A percentile compares a stretch with the other conserved stretches of the same genome.
phyloP scores from a whole-genome alignment of 1,140 invertebrate species.

The Leptopilina clavipes region DNA sequence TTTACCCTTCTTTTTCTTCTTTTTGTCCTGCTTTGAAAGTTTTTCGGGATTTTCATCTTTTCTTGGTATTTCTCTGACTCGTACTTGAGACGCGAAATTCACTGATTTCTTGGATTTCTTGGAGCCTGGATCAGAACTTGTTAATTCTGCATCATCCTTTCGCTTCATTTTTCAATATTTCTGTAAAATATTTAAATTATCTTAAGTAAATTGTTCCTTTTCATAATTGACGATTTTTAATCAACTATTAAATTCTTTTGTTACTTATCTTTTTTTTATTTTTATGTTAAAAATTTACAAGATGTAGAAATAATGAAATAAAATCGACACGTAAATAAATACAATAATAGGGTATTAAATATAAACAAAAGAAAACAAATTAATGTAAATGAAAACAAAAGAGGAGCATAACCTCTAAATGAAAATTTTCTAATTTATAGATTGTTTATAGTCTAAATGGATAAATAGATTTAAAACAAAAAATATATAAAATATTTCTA shows the following conservation, averaged over 20 bases:
- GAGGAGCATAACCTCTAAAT: neutral
- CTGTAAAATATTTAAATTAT: neutral
- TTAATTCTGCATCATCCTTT: conserved; percentile 8
- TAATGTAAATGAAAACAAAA: neutral
- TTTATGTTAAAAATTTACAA: too few species aligned
- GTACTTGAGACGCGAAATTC: conserved; percentile 34
- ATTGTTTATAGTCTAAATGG: neutral
- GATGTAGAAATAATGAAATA: too few species aligned
- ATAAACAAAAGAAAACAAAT: neutral
- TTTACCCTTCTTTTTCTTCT: conserved; percentile 34
- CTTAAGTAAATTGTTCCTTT: neutral
- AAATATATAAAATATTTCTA: neutral
- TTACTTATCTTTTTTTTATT: too few species aligned
- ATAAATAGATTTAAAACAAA: neutral
- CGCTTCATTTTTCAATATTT: neutral
- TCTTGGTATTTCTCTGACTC: conserved; percentile 35
- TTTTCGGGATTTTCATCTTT: conserved; percentile 28
- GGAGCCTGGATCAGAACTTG: neutral
- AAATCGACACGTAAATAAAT: neutral
- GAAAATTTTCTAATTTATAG: neutral
- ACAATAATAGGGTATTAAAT: neutral
- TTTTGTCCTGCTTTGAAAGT: conserved; percentile 5
- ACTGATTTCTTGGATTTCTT: conserved; percentile 47
- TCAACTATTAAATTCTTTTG: too few species aligned
- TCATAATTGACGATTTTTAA: neutral